A percentile compares a stretch with the other conserved stretches of the same genome.
phyloP scores from a whole-genome alignment of 2,113 vertebrate species.

The Centropristis striata region DNA sequence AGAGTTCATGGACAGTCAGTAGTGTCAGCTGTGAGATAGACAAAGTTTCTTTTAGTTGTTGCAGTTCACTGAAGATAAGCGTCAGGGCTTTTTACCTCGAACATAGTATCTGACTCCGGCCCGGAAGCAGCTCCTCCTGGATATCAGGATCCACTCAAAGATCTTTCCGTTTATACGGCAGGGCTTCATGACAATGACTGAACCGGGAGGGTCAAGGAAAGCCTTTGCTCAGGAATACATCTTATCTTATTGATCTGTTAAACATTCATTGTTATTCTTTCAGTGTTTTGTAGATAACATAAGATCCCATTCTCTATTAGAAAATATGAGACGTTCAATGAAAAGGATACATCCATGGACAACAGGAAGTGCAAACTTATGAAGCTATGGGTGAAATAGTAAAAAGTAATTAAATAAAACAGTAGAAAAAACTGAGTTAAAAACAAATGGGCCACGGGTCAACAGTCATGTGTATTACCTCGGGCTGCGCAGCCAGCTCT shows the following conservation, averaged over 20 bases:
- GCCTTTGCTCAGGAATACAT: neutral
- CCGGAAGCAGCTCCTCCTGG: slow-evolving; percentile 98
- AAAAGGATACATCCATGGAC: slow-evolving; percentile 88
- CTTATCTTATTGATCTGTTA: neutral
- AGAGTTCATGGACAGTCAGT: neutral
- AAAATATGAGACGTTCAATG: neutral
- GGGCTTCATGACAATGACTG: slow-evolving; percentile 95
- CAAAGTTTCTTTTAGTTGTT: neutral
- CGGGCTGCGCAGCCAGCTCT: slow-evolving; percentile 83
- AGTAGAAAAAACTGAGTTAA: neutral
- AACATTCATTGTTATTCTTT: no score
- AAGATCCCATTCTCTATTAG: neutral
- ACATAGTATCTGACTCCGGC: slow-evolving; percentile 98
- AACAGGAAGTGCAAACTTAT: slow-evolving; percentile 83
- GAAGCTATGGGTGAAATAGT: slow-evolving; percentile 73
- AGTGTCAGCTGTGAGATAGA: neutral
- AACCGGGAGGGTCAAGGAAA: slow-evolving; percentile 62
- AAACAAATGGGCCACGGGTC: neutral
- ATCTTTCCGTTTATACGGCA: slow-evolving; percentile 96
- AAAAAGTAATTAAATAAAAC: neutral
- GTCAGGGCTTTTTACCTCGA: slow-evolving; percentile 87
- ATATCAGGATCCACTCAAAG: slow-evolving; percentile 98
- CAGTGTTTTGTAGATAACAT: neutral
- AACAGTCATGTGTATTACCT: slow-evolving; percentile 65
- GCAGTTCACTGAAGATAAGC: neutral